Evolutionary conservation across 2,888 invertebrate genomes (phyloP).

Genomic region (Monochamus alternatus): DNA sequence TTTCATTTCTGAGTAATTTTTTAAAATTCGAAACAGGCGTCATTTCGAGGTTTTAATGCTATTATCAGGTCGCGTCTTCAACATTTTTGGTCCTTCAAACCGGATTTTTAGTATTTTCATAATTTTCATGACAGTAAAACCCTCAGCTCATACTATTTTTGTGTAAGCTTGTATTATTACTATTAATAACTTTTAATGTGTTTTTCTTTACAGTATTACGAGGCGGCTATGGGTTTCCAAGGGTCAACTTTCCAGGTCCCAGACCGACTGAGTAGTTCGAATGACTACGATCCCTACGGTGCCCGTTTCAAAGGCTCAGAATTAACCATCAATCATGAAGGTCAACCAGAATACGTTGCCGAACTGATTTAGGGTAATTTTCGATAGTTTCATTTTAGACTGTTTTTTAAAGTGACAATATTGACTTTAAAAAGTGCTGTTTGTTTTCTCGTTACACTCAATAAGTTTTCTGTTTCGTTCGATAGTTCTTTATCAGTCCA

Average conservation of each 20-base stretch:
- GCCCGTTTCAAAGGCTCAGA: slow-evolving; percentile 69
- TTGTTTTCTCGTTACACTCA: slow-evolving; percentile 16
- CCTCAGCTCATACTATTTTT: too few relatives aligned
- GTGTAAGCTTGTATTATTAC: too few relatives aligned
- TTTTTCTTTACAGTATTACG: slow-evolving; percentile 73
- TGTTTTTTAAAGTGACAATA: slow-evolving; percentile 49
- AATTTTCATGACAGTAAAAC: too few relatives aligned
- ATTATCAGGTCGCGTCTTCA: too few relatives aligned
- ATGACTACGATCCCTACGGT: slow-evolving; percentile 61
- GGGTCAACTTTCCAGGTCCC: slow-evolving; percentile 86
- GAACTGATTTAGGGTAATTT: slow-evolving; percentile 72
- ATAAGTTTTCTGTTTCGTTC: neutral
- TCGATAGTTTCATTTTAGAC: slow-evolving; percentile 32
- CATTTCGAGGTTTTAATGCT: too few relatives aligned
- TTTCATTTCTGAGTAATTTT: too few relatives aligned
- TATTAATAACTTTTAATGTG: neutral
- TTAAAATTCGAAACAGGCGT: too few relatives aligned
- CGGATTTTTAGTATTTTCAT: too few relatives aligned
- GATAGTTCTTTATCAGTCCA: slow-evolving; percentile 8
- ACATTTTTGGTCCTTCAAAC: too few relatives aligned
- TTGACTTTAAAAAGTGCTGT: slow-evolving; percentile 42
- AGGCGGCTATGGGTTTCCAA: slow-evolving; percentile 78
- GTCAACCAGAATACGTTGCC: slow-evolving; percentile 76
- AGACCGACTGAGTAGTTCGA: slow-evolving; percentile 60
- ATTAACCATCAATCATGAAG: slow-evolving; percentile 73